Base-by-base conservation (phyloP, 2,113 vertebrate species). In the Malurus alboscapulatus region DNA sequence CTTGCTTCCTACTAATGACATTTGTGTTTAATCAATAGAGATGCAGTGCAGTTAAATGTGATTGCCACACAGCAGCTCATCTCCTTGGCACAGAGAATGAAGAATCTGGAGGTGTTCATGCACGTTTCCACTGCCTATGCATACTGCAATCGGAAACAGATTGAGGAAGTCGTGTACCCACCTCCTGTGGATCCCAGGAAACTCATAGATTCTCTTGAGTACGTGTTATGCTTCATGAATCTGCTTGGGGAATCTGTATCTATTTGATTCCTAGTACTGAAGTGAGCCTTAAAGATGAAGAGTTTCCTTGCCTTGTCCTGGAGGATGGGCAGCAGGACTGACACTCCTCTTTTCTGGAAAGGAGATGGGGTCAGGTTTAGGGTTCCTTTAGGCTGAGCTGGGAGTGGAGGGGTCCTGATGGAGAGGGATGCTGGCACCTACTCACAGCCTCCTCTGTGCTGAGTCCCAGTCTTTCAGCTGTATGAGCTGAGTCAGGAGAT, bases 111-210 rank as follows among this genome's bases (percentile, higher is more conserved):
- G 95, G 97, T 99, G 67, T 99, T 99, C 93, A 95, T 98, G 92
- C 99, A 99, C 17, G 93, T 99, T 78, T 99, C 99, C n/a, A 99
- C 99, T 7, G 99, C 99, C 22, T 99, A 99, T 38, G 99, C 99
- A n/a, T 98, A 99, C 83, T 99, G 99, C 94, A 98, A 99, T 97
- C 97, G 97, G 24, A 98, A 99, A 88, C 98, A 99, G 85, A 99
- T 99, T 38, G 99, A 99, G 75, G 99, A 99, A 95, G 69, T 98
- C 1, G 96, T 99, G 51, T 99, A 99, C 95, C 98, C 98, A 17
- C 99, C 99, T 19, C 98, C 99, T 17, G 97, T 99, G 40, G 99
- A 99, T 97, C 99, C 99, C 96, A 98, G 95, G 96, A 99, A 98
- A 83, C 98, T 99, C 75, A 99, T 99, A 48, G 99, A 99, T 89